These are phyloP conservation scores for Telmatochromis sp. DNA, from an alignment of 2,113 vertebrate species.

Conservation along the genomic window DNA sequence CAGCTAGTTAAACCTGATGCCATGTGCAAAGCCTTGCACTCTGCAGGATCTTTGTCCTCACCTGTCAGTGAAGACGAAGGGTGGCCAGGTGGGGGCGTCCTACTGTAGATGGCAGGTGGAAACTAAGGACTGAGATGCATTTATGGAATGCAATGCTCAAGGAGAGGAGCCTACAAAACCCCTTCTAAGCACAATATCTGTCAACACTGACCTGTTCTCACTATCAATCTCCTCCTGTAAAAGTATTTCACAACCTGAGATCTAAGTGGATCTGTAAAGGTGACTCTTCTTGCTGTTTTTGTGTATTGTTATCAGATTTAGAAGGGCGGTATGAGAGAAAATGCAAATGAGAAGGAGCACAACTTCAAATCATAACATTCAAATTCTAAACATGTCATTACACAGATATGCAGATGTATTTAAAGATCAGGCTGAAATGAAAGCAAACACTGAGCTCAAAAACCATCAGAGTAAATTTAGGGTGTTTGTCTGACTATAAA, in stretches of 20 bases:
- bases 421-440: not conserved
- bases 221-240: not conserved
- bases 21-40: conserved; percentile 31
- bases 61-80: conserved; percentile 22
- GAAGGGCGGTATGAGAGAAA: not conserved
- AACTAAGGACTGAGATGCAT: not conserved
- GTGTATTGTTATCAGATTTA: not conserved
- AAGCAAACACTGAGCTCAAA: not conserved
- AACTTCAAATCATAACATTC: not conserved
- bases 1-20: conserved; percentile 60
- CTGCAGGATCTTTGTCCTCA: conserved; percentile 45
- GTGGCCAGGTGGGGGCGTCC: conserved; percentile 20
- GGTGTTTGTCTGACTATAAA: not conserved
- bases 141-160: not conserved
- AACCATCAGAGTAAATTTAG: not conserved
- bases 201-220: conserved; percentile 21
- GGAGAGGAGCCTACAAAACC: not conserved
- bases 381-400: not conserved
- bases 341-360: not conserved
- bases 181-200: conserved; percentile 29
- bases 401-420: not conserved
- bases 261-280: not conserved
- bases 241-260: not conserved
- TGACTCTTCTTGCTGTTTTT: not conserved
- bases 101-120: conserved; percentile 20